Evolutionary conservation across 1,140 invertebrate species (phyloP), one percentile per base, ranked within the genome.

Genomic region (Aphaenogaster ashmeadi): DNA sequence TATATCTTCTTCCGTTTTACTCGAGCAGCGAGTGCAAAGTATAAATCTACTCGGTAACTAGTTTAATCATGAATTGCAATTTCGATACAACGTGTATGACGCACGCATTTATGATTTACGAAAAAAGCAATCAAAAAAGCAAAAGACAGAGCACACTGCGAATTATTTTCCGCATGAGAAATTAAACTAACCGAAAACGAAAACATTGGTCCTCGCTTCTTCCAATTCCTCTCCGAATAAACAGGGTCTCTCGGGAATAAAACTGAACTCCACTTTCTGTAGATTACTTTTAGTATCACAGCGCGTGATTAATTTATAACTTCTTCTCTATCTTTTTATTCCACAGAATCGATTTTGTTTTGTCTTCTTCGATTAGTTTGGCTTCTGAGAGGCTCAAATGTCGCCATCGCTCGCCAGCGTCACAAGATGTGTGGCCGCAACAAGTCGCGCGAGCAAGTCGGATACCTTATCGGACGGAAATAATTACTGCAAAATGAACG

Each of bases 401-500:
- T 47, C n/a, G n/a, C n/a, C 41, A 7, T 9, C n/a, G 27, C 47
- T 47, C n/a, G n/a, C n/a, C 41, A 7, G n/a, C n/a, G 27, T 67
- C n/a, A 4, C 66, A 5, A 47, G n/a, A 69, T 47, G 11, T 21
- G 13, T 21, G 21, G 0, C 5, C 21, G 36, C 52, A 13, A 52
- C n/a, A 11, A 66, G 36, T 44, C 7, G 1, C 6, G 3, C n/a
- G 13, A 44, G 18, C 56, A 27, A 81, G 15, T 56, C 52, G 9
- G 0, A 27, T 69, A 62, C 9, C 21, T 81, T 71, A 41, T 69
- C 78, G 50, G 21, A 27, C 44, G 27, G 13, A 54, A 71, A 56
- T 71, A 71, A 56, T 71, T 44, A 71, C 38, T 71, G 50, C 50
- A 54, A 69, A 38, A 11, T 52, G 44, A 69, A 80, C 7, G n/a